Percentiles rank a stretch among this genome's conserved stretches.
phyloP scores from a whole-genome alignment of 2,797 vertebrate genomes.

The Gymnocypris eckloni region DNA sequence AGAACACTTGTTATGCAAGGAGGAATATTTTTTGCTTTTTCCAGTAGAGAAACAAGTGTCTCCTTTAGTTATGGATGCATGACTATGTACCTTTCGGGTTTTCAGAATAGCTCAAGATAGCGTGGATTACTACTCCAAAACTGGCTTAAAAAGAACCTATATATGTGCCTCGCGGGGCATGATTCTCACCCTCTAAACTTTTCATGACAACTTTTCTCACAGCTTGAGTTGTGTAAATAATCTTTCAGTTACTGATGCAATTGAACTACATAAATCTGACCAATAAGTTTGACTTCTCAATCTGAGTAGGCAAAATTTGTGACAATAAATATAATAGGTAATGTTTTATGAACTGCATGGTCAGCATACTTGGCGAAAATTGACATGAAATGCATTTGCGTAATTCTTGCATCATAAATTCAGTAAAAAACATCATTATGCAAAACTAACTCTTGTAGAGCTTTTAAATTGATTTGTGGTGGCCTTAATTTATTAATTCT shows the following conservation, averaged over 20 bases:
- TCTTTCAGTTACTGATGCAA: background rate
- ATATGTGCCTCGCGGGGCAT: slow-evolving; percentile 6
- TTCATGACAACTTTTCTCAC: no score
- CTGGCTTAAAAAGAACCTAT: slow-evolving; percentile 21
- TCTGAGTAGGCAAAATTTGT: background rate
- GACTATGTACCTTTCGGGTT: slow-evolving; percentile 31
- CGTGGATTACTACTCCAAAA: background rate
- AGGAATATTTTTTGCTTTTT: slow-evolving; percentile 47
- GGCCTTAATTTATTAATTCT: background rate
- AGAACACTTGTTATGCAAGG: slow-evolving; percentile 33
- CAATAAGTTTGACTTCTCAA: background rate
- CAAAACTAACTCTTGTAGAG: background rate
- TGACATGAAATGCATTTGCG: background rate
- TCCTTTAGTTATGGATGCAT: slow-evolving; percentile 44
- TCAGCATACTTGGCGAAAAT: background rate
- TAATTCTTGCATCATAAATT: background rate
- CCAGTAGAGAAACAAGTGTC: slow-evolving; percentile 37
- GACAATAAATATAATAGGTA: background rate
- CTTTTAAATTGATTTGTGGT: background rate
- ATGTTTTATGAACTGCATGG: background rate
- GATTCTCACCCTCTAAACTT: background rate
- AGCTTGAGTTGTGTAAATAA: slow-evolving; percentile 1
- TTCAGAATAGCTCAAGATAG: slow-evolving; percentile 22
- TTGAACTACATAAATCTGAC: slow-evolving; percentile 8
- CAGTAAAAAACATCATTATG: background rate